Conservation (phyloP, 2,888 invertebrate species). For the Calliscelio sp. region DNA sequence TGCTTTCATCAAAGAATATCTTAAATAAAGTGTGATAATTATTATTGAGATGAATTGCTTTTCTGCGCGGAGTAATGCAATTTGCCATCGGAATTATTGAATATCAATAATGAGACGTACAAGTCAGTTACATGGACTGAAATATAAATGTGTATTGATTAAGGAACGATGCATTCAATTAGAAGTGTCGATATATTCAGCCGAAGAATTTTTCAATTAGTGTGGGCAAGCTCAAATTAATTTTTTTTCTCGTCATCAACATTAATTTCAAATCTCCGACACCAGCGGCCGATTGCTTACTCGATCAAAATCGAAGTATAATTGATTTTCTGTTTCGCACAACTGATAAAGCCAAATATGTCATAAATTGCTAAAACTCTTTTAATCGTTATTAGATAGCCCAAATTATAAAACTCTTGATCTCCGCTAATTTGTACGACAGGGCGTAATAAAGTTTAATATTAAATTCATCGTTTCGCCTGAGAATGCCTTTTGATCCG, state of each 20-base stretch:
- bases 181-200: slow-evolving; percentile 40
- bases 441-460: not conserved
- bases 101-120: slow-evolving; percentile 58
- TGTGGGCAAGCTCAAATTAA: not conserved
- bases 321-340: not conserved
- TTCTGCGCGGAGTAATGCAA: slow-evolving; percentile 44
- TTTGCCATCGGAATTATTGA: slow-evolving; percentile 45
- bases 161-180: slow-evolving; percentile 40
- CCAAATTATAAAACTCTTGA: no score
- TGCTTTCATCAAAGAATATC: slow-evolving; percentile 51
- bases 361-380: no score
- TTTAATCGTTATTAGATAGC: no score
- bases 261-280: no score
- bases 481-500: slow-evolving; percentile 4
- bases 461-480: slow-evolving; percentile 22
- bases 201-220: slow-evolving; percentile 31
- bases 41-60: slow-evolving; percentile 61
- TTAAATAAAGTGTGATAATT: slow-evolving; percentile 57
- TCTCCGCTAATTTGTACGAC: not conserved
- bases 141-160: slow-evolving; percentile 54
- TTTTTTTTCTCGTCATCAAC: not conserved
- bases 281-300: no score
- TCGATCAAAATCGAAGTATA: not conserved
- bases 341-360: not conserved
- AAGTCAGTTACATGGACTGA: slow-evolving; percentile 53